These are phyloP conservation scores for Clitarchus hookeri DNA, from an alignment of 2,888 invertebrate genomes.

Conservation along the genomic window DNA sequence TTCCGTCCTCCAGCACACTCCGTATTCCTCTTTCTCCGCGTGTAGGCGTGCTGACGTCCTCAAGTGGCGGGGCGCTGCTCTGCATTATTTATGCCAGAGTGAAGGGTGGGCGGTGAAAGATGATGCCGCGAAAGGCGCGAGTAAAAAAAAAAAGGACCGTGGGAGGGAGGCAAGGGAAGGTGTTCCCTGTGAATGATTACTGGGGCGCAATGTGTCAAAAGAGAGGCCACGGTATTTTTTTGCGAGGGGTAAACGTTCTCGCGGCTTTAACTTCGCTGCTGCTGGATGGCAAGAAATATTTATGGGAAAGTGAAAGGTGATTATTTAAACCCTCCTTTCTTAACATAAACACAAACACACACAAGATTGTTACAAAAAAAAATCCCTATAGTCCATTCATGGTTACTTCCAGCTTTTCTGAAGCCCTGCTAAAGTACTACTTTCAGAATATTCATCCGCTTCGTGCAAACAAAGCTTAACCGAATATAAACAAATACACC, in stretches of 20 bases:
- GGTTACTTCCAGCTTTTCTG: too few relatives aligned
- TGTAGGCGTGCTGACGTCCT: neutral
- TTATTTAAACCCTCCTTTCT: neutral
- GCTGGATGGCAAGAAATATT: too few relatives aligned
- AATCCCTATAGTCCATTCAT: too few relatives aligned
- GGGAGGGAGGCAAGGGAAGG: neutral
- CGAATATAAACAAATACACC: too few relatives aligned
- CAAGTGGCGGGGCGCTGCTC: neutral
- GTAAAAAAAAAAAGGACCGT: neutral
- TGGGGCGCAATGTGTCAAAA: neutral
- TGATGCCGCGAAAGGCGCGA: neutral
- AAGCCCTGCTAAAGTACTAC: too few relatives aligned
- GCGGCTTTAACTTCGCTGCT: neutral
- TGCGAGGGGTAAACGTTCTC: neutral
- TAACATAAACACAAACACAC: too few relatives aligned
- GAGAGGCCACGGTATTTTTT: neutral
- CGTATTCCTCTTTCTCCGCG: neutral
- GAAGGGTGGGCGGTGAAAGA: neutral
- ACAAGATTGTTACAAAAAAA: too few relatives aligned
- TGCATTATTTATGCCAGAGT: neutral
- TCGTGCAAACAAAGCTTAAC: too few relatives aligned
- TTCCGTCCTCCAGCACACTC: neutral
- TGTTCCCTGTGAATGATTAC: constrained; percentile 5
- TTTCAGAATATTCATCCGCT: too few relatives aligned
- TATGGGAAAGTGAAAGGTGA: neutral